Base-by-base conservation (phyloP, 2,113 vertebrate genomes). In the Leuciscus idus region DNA sequence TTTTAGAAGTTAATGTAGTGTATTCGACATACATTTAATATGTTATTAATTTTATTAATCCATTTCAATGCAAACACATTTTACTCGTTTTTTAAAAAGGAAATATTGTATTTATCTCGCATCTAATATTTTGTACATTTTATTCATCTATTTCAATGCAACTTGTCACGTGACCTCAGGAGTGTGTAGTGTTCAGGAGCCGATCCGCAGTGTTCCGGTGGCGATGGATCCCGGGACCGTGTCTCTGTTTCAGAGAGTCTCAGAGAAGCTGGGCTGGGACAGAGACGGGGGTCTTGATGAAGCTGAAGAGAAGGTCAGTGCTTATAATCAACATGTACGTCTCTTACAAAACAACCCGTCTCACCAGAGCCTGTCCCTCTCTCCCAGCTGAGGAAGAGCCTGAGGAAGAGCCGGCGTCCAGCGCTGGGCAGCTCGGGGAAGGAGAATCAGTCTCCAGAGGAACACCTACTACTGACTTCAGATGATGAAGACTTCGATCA, bases 401-500 rank as follows among this genome's bases (percentile, higher is more conserved):
- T 93, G 82, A 92, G 89, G 19, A 94, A 94, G 84, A 90, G 50
- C 84, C 86, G 90, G 17, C 89, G 59, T 72, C 52, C 10, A 82
- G 92, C 87, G 7, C 86, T 89, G 70, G 30, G 4, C 43, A 81
- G 73, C 19, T 84, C 87, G 1, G 92, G 89, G 5, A 94, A 94
- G 84, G 94, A 94, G 89, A 95, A 94, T 72, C 50, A 23, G 2
- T 1, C 4, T 39, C 83, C 7, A 15, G 52, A 61, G 3, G 36
- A n/a, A 13, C 72, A 12, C 0, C 2, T 26, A 26, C 26, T 26
- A 26, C 26, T 80, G 0, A 92, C 93, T 19, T 95, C 95, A 33
- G 95, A 94, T 0, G 95, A 95, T 21, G 95, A 95, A 0, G 95
- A 97, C 2, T 95, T 93, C 91, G 94, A 96, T 48, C 74, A 48